Conservation (phyloP, 2,113 vertebrate species). For the Choloepus hoffmanni region DNA sequence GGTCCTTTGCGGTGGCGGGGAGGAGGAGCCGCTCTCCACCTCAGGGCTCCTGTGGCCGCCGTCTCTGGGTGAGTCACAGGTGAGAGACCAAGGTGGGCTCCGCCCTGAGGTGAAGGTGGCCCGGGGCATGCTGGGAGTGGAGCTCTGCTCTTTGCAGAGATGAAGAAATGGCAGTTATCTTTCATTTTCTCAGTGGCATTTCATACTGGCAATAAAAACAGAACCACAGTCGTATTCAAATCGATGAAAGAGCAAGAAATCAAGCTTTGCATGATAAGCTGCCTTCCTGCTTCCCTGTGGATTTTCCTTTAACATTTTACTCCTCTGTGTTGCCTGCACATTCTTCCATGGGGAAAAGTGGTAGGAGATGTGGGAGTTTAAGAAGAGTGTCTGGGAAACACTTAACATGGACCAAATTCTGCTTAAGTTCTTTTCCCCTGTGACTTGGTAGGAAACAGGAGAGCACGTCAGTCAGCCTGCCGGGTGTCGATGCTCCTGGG, state of each 20-base stretch:
- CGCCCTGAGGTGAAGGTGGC: not conserved
- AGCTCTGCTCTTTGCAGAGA: not conserved
- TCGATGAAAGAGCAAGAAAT: not conserved
- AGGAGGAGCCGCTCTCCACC: not conserved
- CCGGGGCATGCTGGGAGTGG: not conserved
- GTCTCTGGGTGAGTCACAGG: not conserved
- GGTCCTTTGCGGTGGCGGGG: not conserved
- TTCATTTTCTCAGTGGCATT: slow-evolving; percentile 3
- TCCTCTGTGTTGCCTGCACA: not conserved
- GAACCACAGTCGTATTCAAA: not conserved
- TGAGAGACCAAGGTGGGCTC: not conserved
- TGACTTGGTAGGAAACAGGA: slow-evolving; percentile 6
- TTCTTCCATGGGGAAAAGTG: slow-evolving; percentile 33
- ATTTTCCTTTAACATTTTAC: not conserved
- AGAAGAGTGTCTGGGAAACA: slow-evolving; percentile 11
- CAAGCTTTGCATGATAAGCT: not conserved
- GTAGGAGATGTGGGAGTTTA: not conserved
- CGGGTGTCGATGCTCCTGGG: not conserved
- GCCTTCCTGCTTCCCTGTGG: not conserved
- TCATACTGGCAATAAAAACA: not conserved
- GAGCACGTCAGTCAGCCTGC: not conserved
- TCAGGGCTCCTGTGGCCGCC: not conserved
- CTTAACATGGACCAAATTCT: slow-evolving; percentile 1
- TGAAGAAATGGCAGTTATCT: not conserved
- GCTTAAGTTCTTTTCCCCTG: not conserved